Evolutionary conservation across 1,140 invertebrate species (phyloP), one percentile per base, ranked within the genome.

Genomic region (Diorhabda carinulata): DNA sequence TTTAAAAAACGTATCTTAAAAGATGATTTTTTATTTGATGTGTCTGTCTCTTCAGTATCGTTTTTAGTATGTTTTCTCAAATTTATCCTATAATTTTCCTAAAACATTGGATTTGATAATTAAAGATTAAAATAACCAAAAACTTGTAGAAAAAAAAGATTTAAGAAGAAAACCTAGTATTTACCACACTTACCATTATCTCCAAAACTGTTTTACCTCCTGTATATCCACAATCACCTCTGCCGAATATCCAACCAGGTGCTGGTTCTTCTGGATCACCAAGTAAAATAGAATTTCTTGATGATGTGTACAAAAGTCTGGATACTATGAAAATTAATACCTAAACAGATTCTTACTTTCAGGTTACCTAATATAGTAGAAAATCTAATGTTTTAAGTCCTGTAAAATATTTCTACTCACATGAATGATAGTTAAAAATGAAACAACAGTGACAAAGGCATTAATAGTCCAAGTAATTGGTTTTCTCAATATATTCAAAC

Each of bases 191-290:
- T 45, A 68, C 74, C 77, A 77, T 76, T 25, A 76, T 72, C 69
- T 78, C 74, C 6, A 67, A 52, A 40, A 76, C 57, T 0, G 73
- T 73, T 72, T 76, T 77, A 42, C 74, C 76, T 43, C 74, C 43
- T 43, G 72, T 58, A 63, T 74, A 76, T 3, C 76, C 76, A 68
- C 70, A 76, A 47, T 76, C 74, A 5, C 77, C 77, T 61, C 75
- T 71, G 1, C 76, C 74, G 60, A 80, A 80, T 41, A 80, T 70
- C 77, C 78, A 81, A n/a, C 80, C 79, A 41, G 80, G 80, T 6
- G 79, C 75, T 42, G 61, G 61, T 41, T 77, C 78, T 45, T 73
- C 68, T 4, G 67, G 66, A 70, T 77, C 72, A 43, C 71, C 70
- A 40, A 80, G 67, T 25, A 81, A 67, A n/a, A 77, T 70, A 47